These are phyloP conservation scores for Leucozona laternaria DNA, from an alignment of 2,888 invertebrate genomes.

Conservation along the genomic window DNA sequence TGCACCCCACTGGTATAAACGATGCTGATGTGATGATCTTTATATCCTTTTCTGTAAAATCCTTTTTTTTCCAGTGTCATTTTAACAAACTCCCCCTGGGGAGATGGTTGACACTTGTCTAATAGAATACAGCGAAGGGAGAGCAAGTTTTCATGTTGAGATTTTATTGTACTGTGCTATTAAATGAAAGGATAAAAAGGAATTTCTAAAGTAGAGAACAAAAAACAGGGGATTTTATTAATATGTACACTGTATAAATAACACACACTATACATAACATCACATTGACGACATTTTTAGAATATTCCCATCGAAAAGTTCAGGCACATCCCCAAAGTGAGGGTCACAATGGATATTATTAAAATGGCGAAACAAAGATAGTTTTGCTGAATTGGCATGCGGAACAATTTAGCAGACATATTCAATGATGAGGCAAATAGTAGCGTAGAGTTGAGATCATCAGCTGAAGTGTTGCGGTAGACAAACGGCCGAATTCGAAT, in stretches of 20 bases:
- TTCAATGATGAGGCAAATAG: conserved; percentile 90
- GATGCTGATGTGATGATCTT: conserved; percentile 60
- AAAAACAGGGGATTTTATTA: conserved; percentile 50
- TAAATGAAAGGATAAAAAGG: conserved; percentile 65
- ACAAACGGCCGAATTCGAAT: conserved; percentile 91
- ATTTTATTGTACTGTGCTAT: conserved; percentile 61
- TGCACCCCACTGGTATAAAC: conserved; percentile 61
- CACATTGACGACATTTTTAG: conserved; percentile 71
- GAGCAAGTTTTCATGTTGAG: conserved; percentile 58
- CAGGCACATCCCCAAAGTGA: conserved; percentile 89
- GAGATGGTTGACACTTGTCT: conserved; percentile 51
- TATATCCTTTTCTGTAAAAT: conserved; percentile 58
- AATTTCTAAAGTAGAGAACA: conserved; percentile 38
- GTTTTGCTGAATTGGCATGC: conserved; percentile 89
- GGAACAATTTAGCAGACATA: conserved; percentile 90
- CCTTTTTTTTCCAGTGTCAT: conserved; percentile 48
- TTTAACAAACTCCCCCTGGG: conserved; percentile 36
- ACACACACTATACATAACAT: conserved; percentile 41
- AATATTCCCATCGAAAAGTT: conserved; percentile 80
- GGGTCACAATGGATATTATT: conserved; percentile 85
- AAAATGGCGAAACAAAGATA: conserved; percentile 88
- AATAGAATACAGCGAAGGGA: conserved; percentile 38
- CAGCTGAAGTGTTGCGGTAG: conserved; percentile 90
- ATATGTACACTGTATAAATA: conserved; percentile 54
- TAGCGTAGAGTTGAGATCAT: conserved; percentile 90